These are phyloP conservation scores for Pseudotriccus pelzelni DNA, from an alignment of 2,797 vertebrate species.

Conservation along the genomic window DNA sequence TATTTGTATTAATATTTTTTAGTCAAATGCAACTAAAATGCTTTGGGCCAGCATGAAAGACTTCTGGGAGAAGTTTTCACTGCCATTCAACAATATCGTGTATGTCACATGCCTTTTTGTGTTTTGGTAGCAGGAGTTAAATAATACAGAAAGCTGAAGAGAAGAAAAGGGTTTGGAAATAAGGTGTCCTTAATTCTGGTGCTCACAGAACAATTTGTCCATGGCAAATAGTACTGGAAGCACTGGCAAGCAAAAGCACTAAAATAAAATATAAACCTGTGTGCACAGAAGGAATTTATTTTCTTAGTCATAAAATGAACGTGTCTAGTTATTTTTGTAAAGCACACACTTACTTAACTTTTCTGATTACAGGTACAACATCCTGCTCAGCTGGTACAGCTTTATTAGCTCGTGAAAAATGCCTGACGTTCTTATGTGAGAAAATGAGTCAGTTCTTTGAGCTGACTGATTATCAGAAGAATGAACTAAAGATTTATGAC, in stretches of 20 bases:
- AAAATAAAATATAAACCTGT: neutral
- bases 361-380: constrained; percentile 81
- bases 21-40: neutral
- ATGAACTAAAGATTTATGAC: constrained; percentile 87
- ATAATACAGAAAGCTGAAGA: neutral
- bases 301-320: neutral
- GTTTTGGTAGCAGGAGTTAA: neutral
- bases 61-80: neutral
- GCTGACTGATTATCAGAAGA: constrained; percentile 82
- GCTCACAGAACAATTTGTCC: neutral
- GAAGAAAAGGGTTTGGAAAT: neutral
- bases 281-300: neutral
- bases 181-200: neutral
- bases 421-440: constrained; percentile 83
- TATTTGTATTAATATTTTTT: neutral
- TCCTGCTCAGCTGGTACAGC: constrained; percentile 81
- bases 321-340: neutral
- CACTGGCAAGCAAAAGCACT: neutral
- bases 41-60: neutral
- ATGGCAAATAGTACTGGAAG: neutral
- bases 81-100: neutral
- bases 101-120: neutral
- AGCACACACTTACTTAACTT: neutral
- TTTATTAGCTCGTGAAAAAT: constrained; percentile 81
- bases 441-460: constrained; percentile 79